These are phyloP conservation scores for Cheumatopsyche charites DNA, from an alignment of 1,140 invertebrate genomes.

Conservation along the genomic window DNA sequence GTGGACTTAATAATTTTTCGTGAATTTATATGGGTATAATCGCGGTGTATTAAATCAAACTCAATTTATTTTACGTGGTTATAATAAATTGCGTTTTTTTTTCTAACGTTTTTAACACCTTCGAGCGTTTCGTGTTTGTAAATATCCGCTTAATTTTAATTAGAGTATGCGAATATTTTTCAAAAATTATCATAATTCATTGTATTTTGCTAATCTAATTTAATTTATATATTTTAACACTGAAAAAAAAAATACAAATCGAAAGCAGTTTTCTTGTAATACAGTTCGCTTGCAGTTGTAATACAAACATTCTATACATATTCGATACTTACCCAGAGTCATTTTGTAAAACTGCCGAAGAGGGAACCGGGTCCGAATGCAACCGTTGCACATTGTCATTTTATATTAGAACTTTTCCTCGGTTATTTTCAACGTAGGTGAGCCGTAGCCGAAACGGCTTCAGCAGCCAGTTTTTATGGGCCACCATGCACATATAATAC, in stretches of 20 bases:
- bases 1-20: too few species aligned
- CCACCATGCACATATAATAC: too few species aligned
- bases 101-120: conserved; percentile 11
- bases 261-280: too few species aligned
- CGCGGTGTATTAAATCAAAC: neutral
- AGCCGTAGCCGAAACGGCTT: too few species aligned
- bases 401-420: conserved; percentile 11
- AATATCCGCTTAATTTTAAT: conserved; percentile 4
- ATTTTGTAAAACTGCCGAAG: too few species aligned
- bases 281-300: too few species aligned
- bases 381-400: neutral
- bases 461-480: neutral
- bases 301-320: too few species aligned
- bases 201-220: too few species aligned
- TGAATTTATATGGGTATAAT: conserved; percentile 8
- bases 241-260: too few species aligned
- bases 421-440: too few species aligned
- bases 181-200: neutral
- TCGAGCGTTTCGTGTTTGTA: neutral
- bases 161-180: neutral
- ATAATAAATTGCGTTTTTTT: conserved; percentile 14
- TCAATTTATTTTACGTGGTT: conserved; percentile 1
- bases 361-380: neutral
- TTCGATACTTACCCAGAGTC: too few species aligned
- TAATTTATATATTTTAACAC: too few species aligned